Base-by-base conservation (phyloP, 2,888 invertebrate species). In the Cybosia mesomella region DNA sequence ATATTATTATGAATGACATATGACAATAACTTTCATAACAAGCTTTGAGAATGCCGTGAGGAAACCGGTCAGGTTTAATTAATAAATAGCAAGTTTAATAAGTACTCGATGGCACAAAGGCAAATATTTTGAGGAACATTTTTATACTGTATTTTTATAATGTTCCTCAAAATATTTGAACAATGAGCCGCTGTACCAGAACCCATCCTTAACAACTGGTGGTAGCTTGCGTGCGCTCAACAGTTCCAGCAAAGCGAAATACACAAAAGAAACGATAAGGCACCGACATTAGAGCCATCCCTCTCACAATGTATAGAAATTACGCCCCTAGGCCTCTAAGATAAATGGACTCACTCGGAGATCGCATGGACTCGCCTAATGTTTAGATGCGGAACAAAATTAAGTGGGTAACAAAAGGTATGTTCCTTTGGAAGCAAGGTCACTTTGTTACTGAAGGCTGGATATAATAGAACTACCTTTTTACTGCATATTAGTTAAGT, bases 201-300 rank as follows among this genome's bases (percentile, higher is more conserved):
- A 81, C 71, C 61, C 5, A 32, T 53, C 76, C 57, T 75, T 83
- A 81, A 67, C 55, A 7, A 74, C 74, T 72, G 70, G 70, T 75
- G 80, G 78, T 77, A 66, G 69, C 73, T 86, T 76, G 89, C 89
- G 90, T 90, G 87, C 80, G 73, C 75, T 78, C 80, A 81, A 83
- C 79, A 82, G 82, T 83, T 83, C 83, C 79, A 73, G 83, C 79
- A 81, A 85, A 87, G 84, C 85, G 87, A 84, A 83, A 84, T 79
- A 81, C 84, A 89, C 90, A 90, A 90, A 89, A 89, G 89, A 86
- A 89, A 81, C 86, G 84, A 87, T 88, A 88, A 88, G 85, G 82
- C 76, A 77, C 79, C 74, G 70, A 79, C 87, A 87, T 89, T 88
- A 89, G 81, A 73, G 80, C 75, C 82, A 86, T 84, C 85, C 82